Conservation (phyloP, 2,888 invertebrate species). For the Perizoma affinitatum region DNA sequence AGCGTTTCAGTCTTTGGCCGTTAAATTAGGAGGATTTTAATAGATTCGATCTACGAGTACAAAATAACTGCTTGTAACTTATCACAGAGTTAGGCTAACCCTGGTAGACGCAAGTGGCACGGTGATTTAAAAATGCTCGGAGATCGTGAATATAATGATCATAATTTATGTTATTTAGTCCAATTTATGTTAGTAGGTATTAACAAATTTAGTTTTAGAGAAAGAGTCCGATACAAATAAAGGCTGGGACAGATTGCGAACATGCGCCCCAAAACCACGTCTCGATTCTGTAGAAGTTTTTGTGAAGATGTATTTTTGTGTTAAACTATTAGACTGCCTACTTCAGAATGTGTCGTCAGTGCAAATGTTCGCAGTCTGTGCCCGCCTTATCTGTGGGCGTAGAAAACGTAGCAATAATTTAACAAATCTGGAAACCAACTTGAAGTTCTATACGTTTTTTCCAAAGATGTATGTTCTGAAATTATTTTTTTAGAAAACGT, state of each 20-base stretch:
- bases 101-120: no score
- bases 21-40: no score
- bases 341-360: no score
- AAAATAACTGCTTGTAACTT: no score
- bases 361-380: no score
- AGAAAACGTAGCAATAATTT: conserved; percentile 32
- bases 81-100: no score
- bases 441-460: conserved; percentile 49
- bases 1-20: no score
- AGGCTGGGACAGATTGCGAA: not conserved
- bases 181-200: conserved; percentile 35
- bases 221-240: conserved; percentile 6
- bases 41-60: no score
- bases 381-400: conserved; percentile 5
- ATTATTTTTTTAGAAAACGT: conserved; percentile 62
- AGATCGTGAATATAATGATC: conserved; percentile 27
- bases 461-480: conserved; percentile 67
- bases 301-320: not conserved
- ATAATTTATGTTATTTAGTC: conserved; percentile 33
- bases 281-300: not conserved
- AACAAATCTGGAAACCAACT: conserved; percentile 37
- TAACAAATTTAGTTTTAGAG: conserved; percentile 30
- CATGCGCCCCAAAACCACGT: no score
- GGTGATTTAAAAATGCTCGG: conserved; percentile 12
- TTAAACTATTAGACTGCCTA: not conserved